Evolutionary conservation across 2,888 invertebrate genomes (phyloP), one percentile per base, ranked within the genome.

Genomic region (Cataglyphis albicans): DNA sequence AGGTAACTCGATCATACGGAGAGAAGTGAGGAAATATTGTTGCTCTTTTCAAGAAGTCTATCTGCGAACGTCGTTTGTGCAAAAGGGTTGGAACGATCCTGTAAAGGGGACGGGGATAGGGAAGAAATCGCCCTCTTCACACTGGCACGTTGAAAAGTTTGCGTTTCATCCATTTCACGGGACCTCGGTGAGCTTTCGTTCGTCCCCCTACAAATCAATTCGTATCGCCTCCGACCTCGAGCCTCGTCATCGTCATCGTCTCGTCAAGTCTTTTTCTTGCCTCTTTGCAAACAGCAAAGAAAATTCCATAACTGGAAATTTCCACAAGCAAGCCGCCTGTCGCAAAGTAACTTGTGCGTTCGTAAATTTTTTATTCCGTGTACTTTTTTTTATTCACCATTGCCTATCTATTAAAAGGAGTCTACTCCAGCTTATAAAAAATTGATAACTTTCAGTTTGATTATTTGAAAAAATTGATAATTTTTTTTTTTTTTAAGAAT

Each of bases 141-240:
- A 67, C 48, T 80, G 3, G 52, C 35, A 61, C 82, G 84, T 70
- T 90, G 84, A 90, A 89, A 90, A 90, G 90, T 89, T 90, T 86
- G 82, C 85, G 88, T 86, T 89, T 85, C 90, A 84, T 89, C 84
- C 89, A 64, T 87, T 90, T 90, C 87, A 90, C 78, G 80, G 68
- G 81, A 72, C 55, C 74, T 84, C 18, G 44, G 35, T 35, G 61
- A 48, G 72, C 80, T 89, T 90, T 90, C 89, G 87, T 86, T 85
- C 84, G 83, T 80, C 67, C 61, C 29, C 55, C 78, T 82, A 63
- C 72, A 84, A 90, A 87, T 88, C 90, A 90, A 90, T 90, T 90
- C 89, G 85, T 85, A 89, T 88, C 85, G 82, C 75, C 81, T 76
- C 44, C 59, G 59, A 68, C 59, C 80, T 61, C 80, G 48, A 29